phyloP scores from a whole-genome alignment of 1,140 invertebrate species.

The Aphelenchoides besseyi region DNA sequence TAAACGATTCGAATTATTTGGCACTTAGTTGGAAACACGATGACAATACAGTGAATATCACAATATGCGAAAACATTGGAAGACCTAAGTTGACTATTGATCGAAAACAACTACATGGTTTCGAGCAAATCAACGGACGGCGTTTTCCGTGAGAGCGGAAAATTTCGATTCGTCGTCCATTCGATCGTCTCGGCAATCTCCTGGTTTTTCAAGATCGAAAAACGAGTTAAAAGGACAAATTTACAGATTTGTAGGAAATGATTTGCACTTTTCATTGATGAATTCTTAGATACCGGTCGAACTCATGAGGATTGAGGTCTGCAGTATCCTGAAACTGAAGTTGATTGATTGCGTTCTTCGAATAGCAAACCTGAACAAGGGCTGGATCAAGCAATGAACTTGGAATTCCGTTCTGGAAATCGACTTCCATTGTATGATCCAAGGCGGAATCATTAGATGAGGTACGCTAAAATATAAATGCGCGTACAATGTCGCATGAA shows the following conservation, averaged over 20 bases:
- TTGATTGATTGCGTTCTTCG: neutral
- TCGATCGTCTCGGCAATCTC: no score
- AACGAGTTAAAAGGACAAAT: neutral
- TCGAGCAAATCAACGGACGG: no score
- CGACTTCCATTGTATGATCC: conserved; percentile 28
- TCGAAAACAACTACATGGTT: no score
- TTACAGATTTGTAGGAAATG: neutral
- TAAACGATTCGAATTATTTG: no score
- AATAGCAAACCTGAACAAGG: conserved; percentile 16
- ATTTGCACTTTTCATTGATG: neutral
- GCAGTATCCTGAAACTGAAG: conserved; percentile 1
- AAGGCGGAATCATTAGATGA: conserved; percentile 9
- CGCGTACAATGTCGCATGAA: neutral
- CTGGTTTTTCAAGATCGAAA: neutral
- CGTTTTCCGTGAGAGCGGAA: no score
- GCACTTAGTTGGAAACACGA: no score
- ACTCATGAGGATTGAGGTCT: conserved; percentile 27
- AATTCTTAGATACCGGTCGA: conserved; percentile 23
- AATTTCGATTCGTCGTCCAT: no score
- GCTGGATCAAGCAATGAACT: conserved; percentile 17
- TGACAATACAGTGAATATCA: no score
- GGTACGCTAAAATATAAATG: neutral
- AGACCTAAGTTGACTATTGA: no score
- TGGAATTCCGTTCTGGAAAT: neutral
- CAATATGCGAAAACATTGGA: no score